Base-by-base conservation (phyloP, 2,113 vertebrate species). In the Rhagologus leucostigma region DNA sequence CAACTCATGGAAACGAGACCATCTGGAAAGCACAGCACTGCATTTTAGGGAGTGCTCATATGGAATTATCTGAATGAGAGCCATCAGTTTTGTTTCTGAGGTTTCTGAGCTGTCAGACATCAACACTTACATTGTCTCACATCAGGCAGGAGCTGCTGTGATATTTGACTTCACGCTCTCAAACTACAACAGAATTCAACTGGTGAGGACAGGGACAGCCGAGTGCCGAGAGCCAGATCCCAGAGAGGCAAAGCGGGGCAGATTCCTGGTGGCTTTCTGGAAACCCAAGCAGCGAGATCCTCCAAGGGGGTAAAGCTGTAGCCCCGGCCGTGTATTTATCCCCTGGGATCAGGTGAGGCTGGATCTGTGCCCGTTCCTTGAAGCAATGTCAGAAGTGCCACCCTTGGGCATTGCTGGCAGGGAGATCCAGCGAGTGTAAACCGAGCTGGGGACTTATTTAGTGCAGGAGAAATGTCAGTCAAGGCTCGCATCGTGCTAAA, bases 71-170 rank as follows among this genome's bases (percentile, higher is more conserved):
- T 56, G 44, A 37, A 24, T 13, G 21, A 41, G 22, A 74, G 30
- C 8, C 22, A 8, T 4, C 14, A 5, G 16, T 2, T 49, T 10
- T 27, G 21, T 26, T 68, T 63, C 75, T 85, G 69, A 76, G 65
- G 52, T 78, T 67, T 79, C n/a, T 65, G 52, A 82, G 69, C 62
- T 35, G 42, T 15, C 37, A 68, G 73, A 68, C 52, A 8, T 10
- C 46, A 32, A 17, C 16, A 9, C 4, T 55, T 22, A 0, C 1
- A 1, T 6, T 22, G 59, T 39, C 44, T 46, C 46, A 7, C 0
- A 7, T 7, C 52, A 52, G 15, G 35, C 0, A 9, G 35, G 2
- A 30, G 55, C 42, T 35, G 76, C 32, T 41, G 23, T 0, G 19
- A 33, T 5, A 4, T 65, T 59, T 59, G 30, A 8, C 6, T 41